Conservation (phyloP, 2,113 vertebrate species). For the Trematomus loennbergii region DNA sequence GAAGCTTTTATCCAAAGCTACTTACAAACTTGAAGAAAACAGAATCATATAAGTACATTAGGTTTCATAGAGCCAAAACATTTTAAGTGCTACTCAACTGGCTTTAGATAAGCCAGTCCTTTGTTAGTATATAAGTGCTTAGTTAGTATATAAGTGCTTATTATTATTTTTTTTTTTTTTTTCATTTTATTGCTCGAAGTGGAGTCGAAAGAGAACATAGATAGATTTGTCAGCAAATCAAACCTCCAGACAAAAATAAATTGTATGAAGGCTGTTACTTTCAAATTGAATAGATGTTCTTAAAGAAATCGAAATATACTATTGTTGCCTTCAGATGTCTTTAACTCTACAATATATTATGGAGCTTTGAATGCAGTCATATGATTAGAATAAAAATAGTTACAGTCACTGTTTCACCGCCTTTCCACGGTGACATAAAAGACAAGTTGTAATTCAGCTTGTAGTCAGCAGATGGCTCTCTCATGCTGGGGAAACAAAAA, state of each 20-base stretch:
- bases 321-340: not conserved
- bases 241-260: not conserved
- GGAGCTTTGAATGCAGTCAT: not conserved
- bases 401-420: not conserved
- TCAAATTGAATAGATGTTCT: not conserved
- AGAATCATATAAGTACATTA: too few relatives aligned
- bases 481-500: slow-evolving; percentile 33
- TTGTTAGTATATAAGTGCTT: too few relatives aligned
- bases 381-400: not conserved
- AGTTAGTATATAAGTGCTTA: too few relatives aligned
- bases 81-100: too few relatives aligned
- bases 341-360: not conserved
- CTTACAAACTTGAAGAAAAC: too few relatives aligned
- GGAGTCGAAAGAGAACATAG: too few relatives aligned
- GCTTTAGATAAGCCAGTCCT: too few relatives aligned
- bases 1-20: too few relatives aligned
- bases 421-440: not conserved
- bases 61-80: too few relatives aligned
- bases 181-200: too few relatives aligned
- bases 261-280: not conserved
- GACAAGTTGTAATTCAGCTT: slow-evolving; percentile 46
- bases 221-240: not conserved
- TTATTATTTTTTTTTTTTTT: too few relatives aligned
- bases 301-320: not conserved
- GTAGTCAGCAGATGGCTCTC: slow-evolving; percentile 77